Evolutionary conservation across 2,113 vertebrate genomes (phyloP).

Genomic region (Callionymus lyra): DNA sequence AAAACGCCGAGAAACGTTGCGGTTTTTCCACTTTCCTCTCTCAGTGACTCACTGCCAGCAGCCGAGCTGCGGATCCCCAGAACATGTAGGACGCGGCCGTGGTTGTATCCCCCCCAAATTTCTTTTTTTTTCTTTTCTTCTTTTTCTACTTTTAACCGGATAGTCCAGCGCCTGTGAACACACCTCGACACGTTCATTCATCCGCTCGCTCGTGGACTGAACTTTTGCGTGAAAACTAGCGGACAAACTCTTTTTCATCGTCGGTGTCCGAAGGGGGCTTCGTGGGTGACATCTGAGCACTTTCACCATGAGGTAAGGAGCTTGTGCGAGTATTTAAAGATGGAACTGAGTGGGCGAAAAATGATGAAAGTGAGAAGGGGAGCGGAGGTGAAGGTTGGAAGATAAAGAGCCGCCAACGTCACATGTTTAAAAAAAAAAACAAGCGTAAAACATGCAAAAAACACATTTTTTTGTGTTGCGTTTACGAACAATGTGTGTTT

Average conservation of each 20-base stretch:
- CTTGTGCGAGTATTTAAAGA: background rate
- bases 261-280: background rate
- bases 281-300: constrained; percentile 10
- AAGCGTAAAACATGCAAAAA: background rate
- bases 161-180: constrained; percentile 25
- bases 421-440: no score
- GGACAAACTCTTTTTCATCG: constrained; percentile 10
- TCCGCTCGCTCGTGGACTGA: constrained; percentile 33
- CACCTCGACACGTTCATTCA: constrained; percentile 27
- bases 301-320: constrained; percentile 63
- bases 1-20: constrained; percentile 9
- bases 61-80: constrained; percentile 23
- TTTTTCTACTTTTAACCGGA: constrained; percentile 35
- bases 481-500: constrained; percentile 22
- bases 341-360: background rate
- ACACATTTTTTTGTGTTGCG: constrained; percentile 22
- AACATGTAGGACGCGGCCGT: constrained; percentile 51
- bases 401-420: background rate
- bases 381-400: background rate
- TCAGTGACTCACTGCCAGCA: constrained; percentile 5
- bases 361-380: constrained; percentile 9
- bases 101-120: constrained; percentile 5
- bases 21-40: constrained; percentile 5
- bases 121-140: constrained; percentile 32
- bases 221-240: constrained; percentile 43